These are phyloP conservation scores for Chionis minor DNA, from an alignment of 2,113 vertebrate species.

Conservation along the genomic window DNA sequence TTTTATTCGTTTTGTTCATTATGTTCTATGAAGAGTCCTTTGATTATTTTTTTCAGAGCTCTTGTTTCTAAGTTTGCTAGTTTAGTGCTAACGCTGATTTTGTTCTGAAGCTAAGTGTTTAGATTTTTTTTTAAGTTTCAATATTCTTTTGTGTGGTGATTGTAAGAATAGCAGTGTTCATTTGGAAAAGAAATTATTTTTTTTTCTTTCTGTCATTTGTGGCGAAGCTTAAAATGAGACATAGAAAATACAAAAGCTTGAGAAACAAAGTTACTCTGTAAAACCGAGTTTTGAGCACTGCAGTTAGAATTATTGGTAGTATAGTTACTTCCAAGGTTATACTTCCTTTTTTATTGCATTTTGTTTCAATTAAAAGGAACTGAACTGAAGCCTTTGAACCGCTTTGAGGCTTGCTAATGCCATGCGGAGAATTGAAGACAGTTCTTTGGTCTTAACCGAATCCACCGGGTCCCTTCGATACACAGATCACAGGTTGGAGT, in stretches of 20 bases:
- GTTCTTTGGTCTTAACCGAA: not conserved
- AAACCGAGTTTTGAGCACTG: not conserved
- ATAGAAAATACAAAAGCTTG: not conserved
- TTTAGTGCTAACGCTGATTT: not conserved
- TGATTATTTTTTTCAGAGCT: not conserved
- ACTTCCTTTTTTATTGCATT: not conserved
- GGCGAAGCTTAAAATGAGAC: not conserved
- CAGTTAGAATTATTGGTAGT: not conserved
- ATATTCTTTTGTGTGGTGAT: not conserved
- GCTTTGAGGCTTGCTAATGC: not conserved
- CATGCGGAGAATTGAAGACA: not conserved
- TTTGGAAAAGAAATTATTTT: not conserved
- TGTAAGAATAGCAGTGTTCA: not conserved
- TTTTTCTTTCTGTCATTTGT: not conserved
- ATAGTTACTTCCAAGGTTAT: not conserved
- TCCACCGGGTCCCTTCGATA: not conserved
- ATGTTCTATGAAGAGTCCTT: not conserved
- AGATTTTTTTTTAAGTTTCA: not conserved
- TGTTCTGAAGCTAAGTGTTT: not conserved
- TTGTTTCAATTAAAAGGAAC: not conserved
- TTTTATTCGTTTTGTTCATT: not conserved
- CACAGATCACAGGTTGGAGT: not conserved
- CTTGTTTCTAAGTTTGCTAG: not conserved
- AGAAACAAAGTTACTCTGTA: not conserved
- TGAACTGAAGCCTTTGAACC: not conserved